phyloP scores from a whole-genome alignment of 2,113 vertebrate species.

The Triplophysa siluroides region DNA sequence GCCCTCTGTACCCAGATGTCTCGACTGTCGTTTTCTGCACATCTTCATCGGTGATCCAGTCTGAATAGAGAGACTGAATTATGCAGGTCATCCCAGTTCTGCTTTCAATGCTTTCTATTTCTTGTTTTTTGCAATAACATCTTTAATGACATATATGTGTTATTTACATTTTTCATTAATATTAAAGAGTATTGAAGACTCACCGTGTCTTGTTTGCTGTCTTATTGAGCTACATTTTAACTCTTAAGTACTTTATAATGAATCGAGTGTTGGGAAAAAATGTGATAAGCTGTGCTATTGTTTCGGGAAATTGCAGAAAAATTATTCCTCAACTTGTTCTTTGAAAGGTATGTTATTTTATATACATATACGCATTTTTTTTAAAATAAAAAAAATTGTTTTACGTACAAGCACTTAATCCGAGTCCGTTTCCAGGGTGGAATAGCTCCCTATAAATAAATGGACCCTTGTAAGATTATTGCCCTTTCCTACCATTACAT shows the following conservation, averaged over 20 bases:
- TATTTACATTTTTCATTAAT: constrained; percentile 28
- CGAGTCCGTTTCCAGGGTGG: constrained; percentile 36
- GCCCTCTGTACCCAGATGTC: constrained; percentile 40
- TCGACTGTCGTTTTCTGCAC: constrained; percentile 36
- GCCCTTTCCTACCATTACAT: constrained; percentile 69
- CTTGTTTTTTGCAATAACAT: neutral
- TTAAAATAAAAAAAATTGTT: constrained; percentile 32
- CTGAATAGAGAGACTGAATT: constrained; percentile 9
- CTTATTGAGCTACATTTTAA: neutral
- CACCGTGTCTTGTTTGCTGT: neutral
- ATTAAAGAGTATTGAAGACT: constrained; percentile 1
- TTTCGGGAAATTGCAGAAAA: neutral
- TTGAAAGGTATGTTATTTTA: neutral
- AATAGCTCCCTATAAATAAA: constrained; percentile 62
- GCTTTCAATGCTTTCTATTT: neutral
- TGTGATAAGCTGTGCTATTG: neutral
- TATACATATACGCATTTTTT: neutral
- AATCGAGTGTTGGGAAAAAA: neutral
- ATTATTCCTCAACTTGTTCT: neutral
- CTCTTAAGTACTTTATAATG: neutral
- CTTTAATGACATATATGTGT: neutral
- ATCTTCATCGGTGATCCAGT: constrained; percentile 12
- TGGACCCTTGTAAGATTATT: constrained; percentile 62
- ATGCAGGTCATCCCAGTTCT: neutral
- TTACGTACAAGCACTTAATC: constrained; percentile 36